Evolutionary conservation across 2,797 vertebrate genomes (phyloP).

Genomic region (Echeneis naucrates): DNA sequence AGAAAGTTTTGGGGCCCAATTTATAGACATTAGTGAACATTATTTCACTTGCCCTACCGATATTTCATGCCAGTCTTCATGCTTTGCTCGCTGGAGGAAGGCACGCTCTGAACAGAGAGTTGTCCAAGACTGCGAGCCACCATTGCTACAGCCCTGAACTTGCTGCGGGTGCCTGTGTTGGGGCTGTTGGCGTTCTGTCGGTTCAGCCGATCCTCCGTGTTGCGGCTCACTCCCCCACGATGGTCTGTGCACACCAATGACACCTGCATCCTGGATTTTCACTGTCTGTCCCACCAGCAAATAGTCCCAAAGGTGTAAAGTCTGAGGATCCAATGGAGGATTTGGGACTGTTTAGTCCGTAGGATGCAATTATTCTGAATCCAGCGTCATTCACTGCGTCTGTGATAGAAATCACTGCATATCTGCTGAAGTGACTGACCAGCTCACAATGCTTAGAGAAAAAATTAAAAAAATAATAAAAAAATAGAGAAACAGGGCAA

Average conservation of each 20-base stretch:
- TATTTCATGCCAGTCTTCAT: slow-evolving; percentile 95
- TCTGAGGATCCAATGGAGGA: slow-evolving; percentile 22
- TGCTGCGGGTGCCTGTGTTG: slow-evolving; percentile 89
- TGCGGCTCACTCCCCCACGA: slow-evolving; percentile 92
- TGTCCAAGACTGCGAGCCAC: slow-evolving; percentile 96
- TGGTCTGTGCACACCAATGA: slow-evolving; percentile 97
- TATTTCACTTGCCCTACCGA: slow-evolving; percentile 87
- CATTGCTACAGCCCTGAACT: slow-evolving; percentile 95
- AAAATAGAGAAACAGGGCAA: slow-evolving; percentile 2
- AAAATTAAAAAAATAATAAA: background rate
- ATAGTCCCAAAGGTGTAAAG: slow-evolving; percentile 33
- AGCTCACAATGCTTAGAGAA: slow-evolving; percentile 36
- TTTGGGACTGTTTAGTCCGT: slow-evolving; percentile 26
- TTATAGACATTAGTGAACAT: background rate
- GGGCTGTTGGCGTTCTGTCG: slow-evolving; percentile 93
- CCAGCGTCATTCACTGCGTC: slow-evolving; percentile 19
- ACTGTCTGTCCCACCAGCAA: slow-evolving; percentile 5
- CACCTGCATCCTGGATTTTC: slow-evolving; percentile 90
- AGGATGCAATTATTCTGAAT: slow-evolving; percentile 21
- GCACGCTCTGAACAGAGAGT: slow-evolving; percentile 91
- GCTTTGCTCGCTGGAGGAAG: slow-evolving; percentile 88
- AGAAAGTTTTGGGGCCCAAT: slow-evolving; percentile 3
- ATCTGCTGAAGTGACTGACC: slow-evolving; percentile 29
- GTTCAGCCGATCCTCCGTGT: slow-evolving; percentile 91
- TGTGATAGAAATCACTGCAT: slow-evolving; percentile 53